Base-by-base conservation (phyloP, 1,140 invertebrate genomes). In the Brachionus plicatilis region DNA sequence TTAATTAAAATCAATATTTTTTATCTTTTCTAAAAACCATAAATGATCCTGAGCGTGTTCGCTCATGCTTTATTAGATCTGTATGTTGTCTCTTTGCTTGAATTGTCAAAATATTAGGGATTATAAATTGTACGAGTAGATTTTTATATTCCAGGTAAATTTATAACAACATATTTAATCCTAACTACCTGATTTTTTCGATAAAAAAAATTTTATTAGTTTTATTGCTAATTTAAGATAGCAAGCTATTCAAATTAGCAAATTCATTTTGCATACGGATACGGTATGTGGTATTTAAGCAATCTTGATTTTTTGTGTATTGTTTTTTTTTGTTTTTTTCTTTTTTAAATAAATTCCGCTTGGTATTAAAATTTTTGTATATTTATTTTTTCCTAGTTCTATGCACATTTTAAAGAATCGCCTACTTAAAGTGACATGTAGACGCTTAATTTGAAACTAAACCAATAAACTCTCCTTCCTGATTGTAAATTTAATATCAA, bases 171-270 rank as follows among this genome's bases (percentile, higher is more conserved):
- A 68, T 14, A 68, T 33, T 33, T 68, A 68, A 68, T 68, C 66
- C 66, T 37, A 33, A 33, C 66, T 68, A 68, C 66, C 66, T 68
- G 66, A 68, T 68, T 68, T 68, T 68, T 68, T 68, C 24, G 66
- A 33, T 68, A 68, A 29, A 68, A 29, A 68, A 41, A 68, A 68
- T 24, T 24, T 68, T 68, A 68, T 68, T 68, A 68, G 17, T 68
- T 33, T 33, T 33, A 33, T 68, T 17, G 53, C 53, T 60, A 60
- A 60, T 60, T 60, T 60, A 60, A 60, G 53, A 60, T 60, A 60
- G 53, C 53, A 24, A 60, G 53, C 53, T 24, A 60, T 60, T 60
- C 17, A 24, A 20, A 60, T 60, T 60, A 60, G 8, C 3, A 60
- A 60, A 60, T 60, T 0, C 20, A 20, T 60, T 60, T 60, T 60